Evolutionary conservation across 2,113 vertebrate genomes (phyloP).

Genomic region (Plotosus lineatus): DNA sequence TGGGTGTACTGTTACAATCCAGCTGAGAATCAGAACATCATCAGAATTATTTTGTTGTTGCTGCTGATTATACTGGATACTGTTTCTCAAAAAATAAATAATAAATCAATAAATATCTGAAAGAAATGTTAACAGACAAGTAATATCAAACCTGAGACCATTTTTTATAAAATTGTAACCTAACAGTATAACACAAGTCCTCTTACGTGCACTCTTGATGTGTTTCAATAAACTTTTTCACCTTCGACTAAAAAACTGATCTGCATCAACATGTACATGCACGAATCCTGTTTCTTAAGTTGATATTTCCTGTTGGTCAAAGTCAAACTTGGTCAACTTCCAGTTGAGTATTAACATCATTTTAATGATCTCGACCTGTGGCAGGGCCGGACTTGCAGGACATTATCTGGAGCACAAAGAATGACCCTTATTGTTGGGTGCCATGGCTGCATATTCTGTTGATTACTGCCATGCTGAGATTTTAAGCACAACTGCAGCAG

Average conservation of each 20-base stretch:
- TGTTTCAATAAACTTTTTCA: not conserved
- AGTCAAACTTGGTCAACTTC: constrained; percentile 44
- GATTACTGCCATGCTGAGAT: constrained; percentile 51
- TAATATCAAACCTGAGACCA: not conserved
- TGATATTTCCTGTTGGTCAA: constrained; percentile 18
- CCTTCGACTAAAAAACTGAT: not conserved
- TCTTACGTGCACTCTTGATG: not conserved
- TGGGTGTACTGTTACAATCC: constrained; percentile 25
- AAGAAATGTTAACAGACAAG: not conserved
- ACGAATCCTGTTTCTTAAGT: constrained; percentile 47
- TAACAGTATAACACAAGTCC: not conserved
- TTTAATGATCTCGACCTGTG: constrained; percentile 49
- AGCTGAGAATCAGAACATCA: not conserved
- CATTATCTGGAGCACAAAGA: constrained; percentile 45
- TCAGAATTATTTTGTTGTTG: not conserved
- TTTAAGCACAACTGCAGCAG: constrained; percentile 53
- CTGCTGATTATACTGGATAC: not conserved
- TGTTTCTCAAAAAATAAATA: not conserved
- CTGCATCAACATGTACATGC: not conserved
- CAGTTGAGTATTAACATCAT: constrained; percentile 53
- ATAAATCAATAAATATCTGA: not conserved
- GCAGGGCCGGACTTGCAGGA: constrained; percentile 36
- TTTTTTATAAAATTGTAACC: not conserved
- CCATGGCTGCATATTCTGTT: constrained; percentile 51
- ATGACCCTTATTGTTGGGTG: constrained; percentile 56